Conservation (phyloP, 2,113 vertebrate species). For the Pygoscelis antarcticus region DNA sequence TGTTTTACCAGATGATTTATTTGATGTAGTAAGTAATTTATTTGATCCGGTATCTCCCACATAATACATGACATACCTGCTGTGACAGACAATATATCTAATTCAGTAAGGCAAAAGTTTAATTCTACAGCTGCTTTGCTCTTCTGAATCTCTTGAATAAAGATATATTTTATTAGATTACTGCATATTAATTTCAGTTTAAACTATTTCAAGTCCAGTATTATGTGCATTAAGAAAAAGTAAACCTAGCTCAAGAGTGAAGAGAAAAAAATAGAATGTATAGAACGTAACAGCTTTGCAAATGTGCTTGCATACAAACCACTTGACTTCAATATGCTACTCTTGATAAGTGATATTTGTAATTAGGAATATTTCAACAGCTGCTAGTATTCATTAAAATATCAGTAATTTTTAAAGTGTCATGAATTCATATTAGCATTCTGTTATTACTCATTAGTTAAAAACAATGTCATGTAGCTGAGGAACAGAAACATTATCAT, state of each 20-base stretch:
- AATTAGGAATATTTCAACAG: constrained; percentile 24
- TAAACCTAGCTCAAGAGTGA: neutral
- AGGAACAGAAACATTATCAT: neutral
- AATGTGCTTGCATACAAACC: neutral
- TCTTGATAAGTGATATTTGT: constrained; percentile 18
- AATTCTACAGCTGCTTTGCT: constrained; percentile 7
- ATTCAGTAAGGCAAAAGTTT: constrained; percentile 1
- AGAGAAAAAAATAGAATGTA: neutral
- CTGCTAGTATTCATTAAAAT: constrained; percentile 8
- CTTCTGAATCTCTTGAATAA: constrained; percentile 1
- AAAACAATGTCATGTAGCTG: neutral
- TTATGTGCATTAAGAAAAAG: neutral
- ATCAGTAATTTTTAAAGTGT: neutral
- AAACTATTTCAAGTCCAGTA: neutral
- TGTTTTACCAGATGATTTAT: constrained; percentile 44
- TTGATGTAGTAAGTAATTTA: constrained; percentile 24
- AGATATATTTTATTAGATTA: neutral
- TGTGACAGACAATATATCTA: constrained; percentile 15
- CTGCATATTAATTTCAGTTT: neutral
- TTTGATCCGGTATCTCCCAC: constrained; percentile 5
- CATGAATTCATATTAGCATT: neutral
- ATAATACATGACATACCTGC: neutral
- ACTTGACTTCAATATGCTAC: neutral
- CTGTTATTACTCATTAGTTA: neutral
- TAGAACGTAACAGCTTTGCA: neutral